Base-by-base conservation (phyloP, 2,113 vertebrate genomes). In the Atherinomorus stipes region DNA sequence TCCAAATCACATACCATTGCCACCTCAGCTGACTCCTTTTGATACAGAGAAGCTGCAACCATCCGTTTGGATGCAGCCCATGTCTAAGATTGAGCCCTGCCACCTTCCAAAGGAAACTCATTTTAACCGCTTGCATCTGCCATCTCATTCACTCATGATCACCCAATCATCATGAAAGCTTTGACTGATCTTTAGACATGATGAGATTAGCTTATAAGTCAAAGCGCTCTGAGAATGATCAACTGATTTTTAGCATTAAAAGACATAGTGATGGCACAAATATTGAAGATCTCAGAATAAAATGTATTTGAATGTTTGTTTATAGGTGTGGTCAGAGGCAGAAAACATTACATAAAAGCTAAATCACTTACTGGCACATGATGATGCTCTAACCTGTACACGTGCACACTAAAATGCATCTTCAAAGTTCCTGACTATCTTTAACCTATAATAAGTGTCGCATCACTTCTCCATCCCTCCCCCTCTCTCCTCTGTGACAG, bases 401-500 rank as follows among this genome's bases (percentile, higher is more conserved):
- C 58, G 37, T 18, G 18, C 40, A 4, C 26, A 64, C 64, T 70
- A n/a, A 70, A 79, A 56, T 23, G 34, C 60, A 38, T 10, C 59
- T 64, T 62, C 40, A 76, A 4, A 80, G 69, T 64, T 53, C 40
- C 58, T 65, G 52, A 40, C 77, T 34, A 59, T 25, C 51, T 47
- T 61, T 80, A 25, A 67, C 51, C 71, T 80, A 78, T 85, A 81
- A 79, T 70, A 86, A 75, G 71, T 70, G 76, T 52, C 81, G 31
- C 25, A 64, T 84, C 83, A 78, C 58, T 76, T 78, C 68, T 78
- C 78, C 25, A 22, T 70, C 56, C 21, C 19, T 16, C 51, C 21
- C 16, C 64, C 22, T 44, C 9, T 8, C 21, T 31, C 15, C 25
- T 52, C 51, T 63, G 72, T 71, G 74, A 61, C 64, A 37, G 45